A percentile compares a stretch with the other conserved stretches of the same genome.
Conservation (phyloP, 2,797 vertebrate genomes). For the Delichon dasypus region DNA sequence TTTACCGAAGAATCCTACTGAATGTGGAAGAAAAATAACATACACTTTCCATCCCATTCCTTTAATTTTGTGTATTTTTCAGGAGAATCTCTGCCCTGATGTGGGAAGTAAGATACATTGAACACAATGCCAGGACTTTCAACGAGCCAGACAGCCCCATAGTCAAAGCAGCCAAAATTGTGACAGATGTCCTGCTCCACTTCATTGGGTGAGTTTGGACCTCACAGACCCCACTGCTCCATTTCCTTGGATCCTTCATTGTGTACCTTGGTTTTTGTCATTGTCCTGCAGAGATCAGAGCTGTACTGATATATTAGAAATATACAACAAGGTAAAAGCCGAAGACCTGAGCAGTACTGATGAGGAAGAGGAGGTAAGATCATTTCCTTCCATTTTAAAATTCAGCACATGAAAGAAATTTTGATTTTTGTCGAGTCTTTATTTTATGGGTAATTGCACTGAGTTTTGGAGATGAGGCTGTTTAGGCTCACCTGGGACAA, state of each 20-base stretch:
- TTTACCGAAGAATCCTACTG: neutral
- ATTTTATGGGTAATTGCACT: neutral
- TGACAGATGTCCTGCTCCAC: constrained; percentile 91
- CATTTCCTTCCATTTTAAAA: neutral
- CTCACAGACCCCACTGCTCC: neutral
- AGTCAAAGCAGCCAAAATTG: constrained; percentile 92
- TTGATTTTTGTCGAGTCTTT: neutral
- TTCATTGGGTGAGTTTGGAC: constrained; percentile 88
- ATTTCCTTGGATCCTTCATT: neutral
- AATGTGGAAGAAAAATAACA: neutral
- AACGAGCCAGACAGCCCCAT: constrained; percentile 98
- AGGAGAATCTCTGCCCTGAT: constrained; percentile 98
- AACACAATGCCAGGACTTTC: constrained; percentile 97
- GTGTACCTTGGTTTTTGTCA: neutral
- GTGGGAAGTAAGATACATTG: constrained; percentile 99
- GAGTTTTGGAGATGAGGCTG: neutral
- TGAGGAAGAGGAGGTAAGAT: constrained; percentile 83
- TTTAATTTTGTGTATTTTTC: neutral
- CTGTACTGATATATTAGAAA: constrained; percentile 90
- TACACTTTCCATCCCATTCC: neutral
- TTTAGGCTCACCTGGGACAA: neutral
- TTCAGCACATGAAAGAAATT: neutral
- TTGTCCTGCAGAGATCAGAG: constrained; percentile 88
- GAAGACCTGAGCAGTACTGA: constrained; percentile 88
- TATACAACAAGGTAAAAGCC: constrained; percentile 87